These are phyloP conservation scores for Leptinotarsa juncta DNA, from an alignment of 2,888 invertebrate species.

Conservation along the genomic window DNA sequence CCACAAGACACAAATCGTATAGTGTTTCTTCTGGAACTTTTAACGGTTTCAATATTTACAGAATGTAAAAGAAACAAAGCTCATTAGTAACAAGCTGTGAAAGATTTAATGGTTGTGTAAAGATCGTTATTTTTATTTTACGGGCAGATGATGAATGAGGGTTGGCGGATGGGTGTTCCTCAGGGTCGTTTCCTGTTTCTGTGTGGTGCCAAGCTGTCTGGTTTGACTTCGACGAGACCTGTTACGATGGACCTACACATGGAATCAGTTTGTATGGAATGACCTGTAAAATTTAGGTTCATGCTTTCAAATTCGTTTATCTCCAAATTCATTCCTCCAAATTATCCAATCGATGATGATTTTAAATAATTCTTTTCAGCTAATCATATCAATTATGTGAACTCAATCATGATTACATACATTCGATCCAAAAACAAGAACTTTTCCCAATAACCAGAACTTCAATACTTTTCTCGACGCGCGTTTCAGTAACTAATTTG, in stretches of 20 bases:
- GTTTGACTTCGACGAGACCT: conserved; percentile 27
- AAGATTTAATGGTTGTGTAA: conserved; percentile 47
- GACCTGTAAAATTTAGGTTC: too few species aligned
- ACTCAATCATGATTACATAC: too few species aligned
- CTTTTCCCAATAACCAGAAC: too few species aligned
- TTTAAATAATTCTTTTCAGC: too few species aligned
- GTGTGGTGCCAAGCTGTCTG: conserved; percentile 64
- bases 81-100: conserved; percentile 46
- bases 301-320: too few species aligned
- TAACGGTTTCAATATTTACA: conserved; percentile 21
- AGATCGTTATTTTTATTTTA: conserved; percentile 52
- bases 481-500: fast-evolving
- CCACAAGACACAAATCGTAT: background rate
- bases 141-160: conserved; percentile 59
- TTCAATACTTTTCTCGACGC: too few species aligned
- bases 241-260: conserved; percentile 4
- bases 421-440: too few species aligned
- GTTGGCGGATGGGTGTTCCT: conserved; percentile 54
- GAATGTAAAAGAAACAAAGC: conserved; percentile 26
- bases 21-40: conserved; percentile 7
- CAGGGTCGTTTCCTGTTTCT: conserved; percentile 59
- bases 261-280: background rate
- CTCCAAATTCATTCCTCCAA: too few species aligned
- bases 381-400: too few species aligned
- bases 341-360: too few species aligned